Percentiles rank a stretch among this genome's conserved stretches.
Evolutionary conservation across 2,888 invertebrate species (phyloP).

Genomic region (Desoria tigrina): DNA sequence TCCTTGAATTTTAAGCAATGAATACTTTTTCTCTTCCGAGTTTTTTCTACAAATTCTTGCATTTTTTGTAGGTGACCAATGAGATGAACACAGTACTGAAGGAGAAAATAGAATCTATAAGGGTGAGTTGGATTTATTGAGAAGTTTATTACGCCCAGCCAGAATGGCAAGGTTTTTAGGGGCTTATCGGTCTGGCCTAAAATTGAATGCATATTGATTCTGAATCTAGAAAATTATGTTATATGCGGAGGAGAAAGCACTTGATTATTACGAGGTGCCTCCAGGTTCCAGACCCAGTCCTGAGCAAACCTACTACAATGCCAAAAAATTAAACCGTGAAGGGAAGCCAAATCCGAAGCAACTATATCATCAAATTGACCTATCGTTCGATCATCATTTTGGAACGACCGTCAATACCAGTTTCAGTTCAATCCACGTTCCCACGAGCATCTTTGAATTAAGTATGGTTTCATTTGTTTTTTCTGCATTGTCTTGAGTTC

Average conservation of each 20-base stretch:
- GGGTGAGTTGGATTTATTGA: slow-evolving; percentile 60
- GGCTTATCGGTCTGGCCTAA: neutral
- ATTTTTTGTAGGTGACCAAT: no score
- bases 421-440: slow-evolving; percentile 81
- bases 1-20: no score
- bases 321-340: slow-evolving; percentile 69
- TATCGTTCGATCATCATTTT: slow-evolving; percentile 34
- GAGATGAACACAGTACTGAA: slow-evolving; percentile 83
- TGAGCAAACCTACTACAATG: slow-evolving; percentile 68
- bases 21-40: no score
- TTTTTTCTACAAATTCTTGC: no score
- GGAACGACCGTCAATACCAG: slow-evolving; percentile 40
- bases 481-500: neutral
- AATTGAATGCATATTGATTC: neutral
- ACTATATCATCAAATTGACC: slow-evolving; percentile 54
- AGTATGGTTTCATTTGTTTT: slow-evolving; percentile 63
- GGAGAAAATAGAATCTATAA: slow-evolving; percentile 85
- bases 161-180: no score
- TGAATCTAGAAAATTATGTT: slow-evolving; percentile 42
- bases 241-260: slow-evolving; percentile 45
- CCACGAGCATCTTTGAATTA: slow-evolving; percentile 87
- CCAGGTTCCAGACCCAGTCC: slow-evolving; percentile 24
- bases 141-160: no score
- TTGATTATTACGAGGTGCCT: slow-evolving; percentile 36
- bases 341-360: slow-evolving; percentile 39